Evolutionary conservation across 2,113 vertebrate species (phyloP).

Genomic region (Syngnathus scovelli): DNA sequence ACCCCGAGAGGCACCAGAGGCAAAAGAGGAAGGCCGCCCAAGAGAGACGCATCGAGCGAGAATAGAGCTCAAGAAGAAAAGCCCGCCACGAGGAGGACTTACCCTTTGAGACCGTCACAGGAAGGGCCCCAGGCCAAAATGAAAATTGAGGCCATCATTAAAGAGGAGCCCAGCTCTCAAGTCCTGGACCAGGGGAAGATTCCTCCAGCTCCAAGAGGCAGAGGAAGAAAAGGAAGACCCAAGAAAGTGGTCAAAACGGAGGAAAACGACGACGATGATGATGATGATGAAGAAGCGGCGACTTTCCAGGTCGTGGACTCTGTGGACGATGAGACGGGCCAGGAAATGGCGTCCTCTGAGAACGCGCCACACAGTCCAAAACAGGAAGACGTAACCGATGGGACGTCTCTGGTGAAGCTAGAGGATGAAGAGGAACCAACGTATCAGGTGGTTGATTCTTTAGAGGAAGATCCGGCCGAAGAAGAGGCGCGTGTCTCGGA

Average conservation of each 20-base stretch:
- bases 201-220: background rate
- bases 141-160: background rate
- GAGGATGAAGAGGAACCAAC: slow-evolving; percentile 24
- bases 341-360: background rate
- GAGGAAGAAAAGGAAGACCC: slow-evolving; percentile 27
- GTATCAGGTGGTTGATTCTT: slow-evolving; percentile 38
- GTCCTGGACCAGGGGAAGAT: slow-evolving; percentile 30
- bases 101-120: background rate
- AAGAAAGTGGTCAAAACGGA: slow-evolving; percentile 17
- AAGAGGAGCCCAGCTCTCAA: slow-evolving; percentile 10
- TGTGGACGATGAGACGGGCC: slow-evolving; percentile 32
- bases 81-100: slow-evolving; percentile 10
- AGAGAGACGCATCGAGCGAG: slow-evolving; percentile 4
- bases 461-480: slow-evolving; percentile 32
- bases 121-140: slow-evolving; percentile 7
- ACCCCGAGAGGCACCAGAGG: slow-evolving; percentile 33
- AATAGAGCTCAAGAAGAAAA: slow-evolving; percentile 5
- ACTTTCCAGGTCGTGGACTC: slow-evolving; percentile 49
- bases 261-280: background rate
- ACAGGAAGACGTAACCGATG: rapidly evolving
- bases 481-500: slow-evolving; percentile 9
- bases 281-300: slow-evolving; percentile 20
- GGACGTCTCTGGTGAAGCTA: background rate
- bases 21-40: slow-evolving; percentile 7
- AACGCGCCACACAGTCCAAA: background rate